These are phyloP conservation scores for Cherax quadricarinatus DNA, from an alignment of 1,140 invertebrate species.

Conservation along the genomic window DNA sequence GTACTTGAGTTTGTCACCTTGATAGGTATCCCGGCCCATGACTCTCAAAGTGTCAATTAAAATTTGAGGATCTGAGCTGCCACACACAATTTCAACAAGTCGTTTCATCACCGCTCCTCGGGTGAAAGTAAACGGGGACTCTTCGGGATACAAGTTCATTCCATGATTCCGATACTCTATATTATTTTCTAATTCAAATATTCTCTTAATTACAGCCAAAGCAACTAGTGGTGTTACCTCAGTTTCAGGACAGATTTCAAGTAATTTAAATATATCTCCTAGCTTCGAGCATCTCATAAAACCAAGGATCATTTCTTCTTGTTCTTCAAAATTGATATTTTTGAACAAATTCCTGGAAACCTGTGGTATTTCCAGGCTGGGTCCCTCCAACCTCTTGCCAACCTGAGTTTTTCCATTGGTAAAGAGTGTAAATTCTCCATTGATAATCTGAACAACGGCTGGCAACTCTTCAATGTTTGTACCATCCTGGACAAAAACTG, in stretches of 20 bases:
- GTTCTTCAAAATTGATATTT: conserved; percentile 74
- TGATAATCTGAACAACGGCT: conserved; percentile 79
- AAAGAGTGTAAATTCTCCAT: conserved; percentile 66
- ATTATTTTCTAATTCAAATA: conserved; percentile 79
- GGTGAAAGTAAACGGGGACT: conserved; percentile 75
- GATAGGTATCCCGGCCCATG: conserved; percentile 77
- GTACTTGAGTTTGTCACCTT: conserved; percentile 78
- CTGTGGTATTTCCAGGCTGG: conserved; percentile 72
- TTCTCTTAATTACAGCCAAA: conserved; percentile 78
- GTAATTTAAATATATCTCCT: conserved; percentile 75
- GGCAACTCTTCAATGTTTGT: conserved; percentile 83
- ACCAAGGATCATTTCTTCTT: conserved; percentile 76
- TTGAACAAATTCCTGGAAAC: conserved; percentile 63
- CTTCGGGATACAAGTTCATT: conserved; percentile 56
- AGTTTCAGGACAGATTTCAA: conserved; percentile 77
- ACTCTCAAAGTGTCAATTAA: conserved; percentile 78
- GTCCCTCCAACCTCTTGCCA: conserved; percentile 75
- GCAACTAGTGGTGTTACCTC: conserved; percentile 79
- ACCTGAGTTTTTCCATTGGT: conserved; percentile 73
- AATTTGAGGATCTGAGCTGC: conserved; percentile 76
- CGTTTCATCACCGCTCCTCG: conserved; percentile 77
- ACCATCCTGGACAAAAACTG: conserved; percentile 84
- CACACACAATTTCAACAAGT: conserved; percentile 78
- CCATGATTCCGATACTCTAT: conserved; percentile 74
- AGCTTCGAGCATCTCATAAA: conserved; percentile 75